Conservation (phyloP, 2,888 invertebrate genomes). For the Leucoptera coffeella region DNA sequence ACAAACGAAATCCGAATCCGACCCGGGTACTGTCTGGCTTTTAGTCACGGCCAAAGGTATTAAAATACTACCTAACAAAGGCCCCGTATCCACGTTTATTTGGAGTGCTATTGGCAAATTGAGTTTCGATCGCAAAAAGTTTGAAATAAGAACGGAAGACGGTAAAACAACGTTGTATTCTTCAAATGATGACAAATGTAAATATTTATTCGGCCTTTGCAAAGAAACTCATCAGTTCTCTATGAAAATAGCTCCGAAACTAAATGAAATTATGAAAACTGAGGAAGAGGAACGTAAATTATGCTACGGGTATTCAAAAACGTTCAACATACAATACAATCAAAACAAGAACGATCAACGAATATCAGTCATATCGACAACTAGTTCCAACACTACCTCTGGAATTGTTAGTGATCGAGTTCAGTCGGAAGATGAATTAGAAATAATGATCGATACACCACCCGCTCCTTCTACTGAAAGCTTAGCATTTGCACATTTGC, state of each 20-base stretch:
- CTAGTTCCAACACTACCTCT: constrained; percentile 95
- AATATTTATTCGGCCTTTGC: constrained; percentile 80
- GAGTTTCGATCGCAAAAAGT: constrained; percentile 95
- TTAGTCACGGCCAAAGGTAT: constrained; percentile 91
- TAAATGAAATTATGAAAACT: constrained; percentile 73
- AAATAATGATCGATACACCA: constrained; percentile 77
- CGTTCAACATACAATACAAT: constrained; percentile 54
- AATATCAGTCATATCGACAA: constrained; percentile 85
- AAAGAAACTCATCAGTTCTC: constrained; percentile 93
- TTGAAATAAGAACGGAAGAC: constrained; percentile 89
- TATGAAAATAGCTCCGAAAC: constrained; percentile 82
- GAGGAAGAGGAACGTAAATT: constrained; percentile 72
- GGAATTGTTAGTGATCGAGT: constrained; percentile 94
- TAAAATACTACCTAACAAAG: constrained; percentile 72
- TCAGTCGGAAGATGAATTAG: constrained; percentile 90
- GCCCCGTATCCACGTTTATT: constrained; percentile 71
- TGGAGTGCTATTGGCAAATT: constrained; percentile 96
- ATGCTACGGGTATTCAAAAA: constrained; percentile 67
- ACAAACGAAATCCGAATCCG: constrained; percentile 66
- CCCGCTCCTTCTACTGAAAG: constrained; percentile 85
- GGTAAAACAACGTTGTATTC: constrained; percentile 86
- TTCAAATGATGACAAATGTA: constrained; percentile 88
- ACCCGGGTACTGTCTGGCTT: constrained; percentile 77
- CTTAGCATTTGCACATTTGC: constrained; percentile 69
- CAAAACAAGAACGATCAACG: constrained; percentile 71